phyloP scores from a whole-genome alignment of 2,888 invertebrate genomes.

The Lasius fuliginosus region DNA sequence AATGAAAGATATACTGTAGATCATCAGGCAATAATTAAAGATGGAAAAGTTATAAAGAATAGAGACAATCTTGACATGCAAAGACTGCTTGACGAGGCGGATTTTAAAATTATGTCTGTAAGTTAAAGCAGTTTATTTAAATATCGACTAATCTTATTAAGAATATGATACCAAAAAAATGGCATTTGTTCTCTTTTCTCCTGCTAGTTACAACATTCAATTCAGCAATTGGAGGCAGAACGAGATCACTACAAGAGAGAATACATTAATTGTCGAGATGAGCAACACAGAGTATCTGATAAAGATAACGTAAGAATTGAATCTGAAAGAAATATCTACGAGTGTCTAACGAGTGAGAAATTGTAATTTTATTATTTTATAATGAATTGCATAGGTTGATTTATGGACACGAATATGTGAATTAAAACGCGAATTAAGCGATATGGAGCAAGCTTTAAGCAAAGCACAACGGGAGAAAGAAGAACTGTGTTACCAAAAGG shows the following conservation, averaged over 20 bases:
- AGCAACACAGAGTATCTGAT: slow-evolving; percentile 81
- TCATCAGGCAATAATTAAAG: slow-evolving; percentile 21
- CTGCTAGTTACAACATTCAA: slow-evolving; percentile 77
- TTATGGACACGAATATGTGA: slow-evolving; percentile 79
- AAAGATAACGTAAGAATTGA: slow-evolving; percentile 79
- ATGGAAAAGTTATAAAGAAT: slow-evolving; percentile 34
- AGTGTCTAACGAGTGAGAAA: neutral
- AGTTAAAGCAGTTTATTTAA: slow-evolving; percentile 44
- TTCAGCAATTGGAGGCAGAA: slow-evolving; percentile 86
- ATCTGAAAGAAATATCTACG: neutral
- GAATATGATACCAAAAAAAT: slow-evolving; percentile 16
- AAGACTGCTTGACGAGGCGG: slow-evolving; percentile 70
- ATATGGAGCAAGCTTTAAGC: slow-evolving; percentile 85
- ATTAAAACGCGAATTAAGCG: slow-evolving; percentile 83
- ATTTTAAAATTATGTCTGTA: slow-evolving; percentile 74
- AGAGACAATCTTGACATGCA: slow-evolving; percentile 49
- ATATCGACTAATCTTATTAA: neutral
- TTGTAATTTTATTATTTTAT: slow-evolving; percentile 3
- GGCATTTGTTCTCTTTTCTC: slow-evolving; percentile 23
- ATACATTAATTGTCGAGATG: slow-evolving; percentile 86
- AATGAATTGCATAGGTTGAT: slow-evolving; percentile 60
- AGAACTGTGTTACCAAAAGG: slow-evolving; percentile 86
- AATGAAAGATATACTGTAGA: slow-evolving; percentile 43
- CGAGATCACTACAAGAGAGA: slow-evolving; percentile 87
- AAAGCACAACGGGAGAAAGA: slow-evolving; percentile 86